Base-by-base conservation (phyloP, 2,888 invertebrate genomes). In the Monoplex corrugatus region DNA sequence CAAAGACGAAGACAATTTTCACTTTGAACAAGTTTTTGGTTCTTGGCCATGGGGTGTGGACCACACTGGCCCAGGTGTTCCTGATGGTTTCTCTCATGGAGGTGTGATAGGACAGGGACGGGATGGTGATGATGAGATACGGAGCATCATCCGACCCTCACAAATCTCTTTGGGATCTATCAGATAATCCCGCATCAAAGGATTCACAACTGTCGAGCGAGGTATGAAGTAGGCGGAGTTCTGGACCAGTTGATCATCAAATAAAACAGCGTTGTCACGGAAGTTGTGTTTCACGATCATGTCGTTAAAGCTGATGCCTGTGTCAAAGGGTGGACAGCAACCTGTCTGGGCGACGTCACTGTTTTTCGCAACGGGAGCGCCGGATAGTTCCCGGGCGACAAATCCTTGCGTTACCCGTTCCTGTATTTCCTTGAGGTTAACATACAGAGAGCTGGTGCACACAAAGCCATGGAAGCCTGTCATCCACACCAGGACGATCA, bases 1-100 rank as follows among this genome's bases (percentile, higher is more conserved):
- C 86, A 19, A 86, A 86, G 68, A 86, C 63, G 32, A 86, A 86
- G 68, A 86, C n/a, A 13, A 86, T 68, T 43, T 86, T 63, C n/a
- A 86, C 86, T 1, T 16, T 2, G 6, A 40, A 72, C 10, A 63
- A 38, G 40, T 40, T 40, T 1, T 8, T 6, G 28, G 86, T 86
- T 0, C 72, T 19, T 13, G 86, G 86, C 86, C 86, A 86, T 2
- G 32, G 35, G 10, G 38, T 28, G 16, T 40, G 13, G 1, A 43
- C 86, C 38, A 68, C 86, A 16, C 86, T 63, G 63, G 68, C 86
- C 86, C 86, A 86, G 40, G 63, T 63, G 3, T 35, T 28, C 63
- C 86, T 38, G 68, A 86, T 86, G 40, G 72, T 57, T 28, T 28
- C 38, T n/a, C 86, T 16, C 40, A 63, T 63, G 40, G 6, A 5